Evolutionary conservation across 2,113 vertebrate species (phyloP).

Genomic region (Cinclus cinclus): DNA sequence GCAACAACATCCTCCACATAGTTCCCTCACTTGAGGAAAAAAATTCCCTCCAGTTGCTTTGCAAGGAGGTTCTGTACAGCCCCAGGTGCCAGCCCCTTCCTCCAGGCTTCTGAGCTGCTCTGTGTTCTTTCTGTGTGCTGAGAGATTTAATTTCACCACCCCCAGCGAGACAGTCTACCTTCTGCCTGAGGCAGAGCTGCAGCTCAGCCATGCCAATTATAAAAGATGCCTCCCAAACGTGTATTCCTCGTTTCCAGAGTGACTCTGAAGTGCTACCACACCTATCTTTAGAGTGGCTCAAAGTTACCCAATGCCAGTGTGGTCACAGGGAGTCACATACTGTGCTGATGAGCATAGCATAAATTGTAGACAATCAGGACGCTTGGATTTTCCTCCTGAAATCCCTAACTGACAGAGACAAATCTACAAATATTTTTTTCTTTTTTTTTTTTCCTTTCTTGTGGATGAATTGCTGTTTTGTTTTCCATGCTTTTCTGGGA

Average conservation of each 20-base stretch:
- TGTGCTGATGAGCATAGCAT: not conserved
- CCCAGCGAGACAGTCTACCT: conserved; percentile 10
- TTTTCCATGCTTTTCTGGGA: not conserved
- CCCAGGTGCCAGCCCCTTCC: not conserved
- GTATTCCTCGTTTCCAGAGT: conserved; percentile 62
- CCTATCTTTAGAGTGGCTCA: conserved; percentile 13
- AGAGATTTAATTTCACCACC: conserved; percentile 42
- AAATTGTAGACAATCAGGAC: not conserved
- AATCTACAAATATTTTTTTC: not conserved
- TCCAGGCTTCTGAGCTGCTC: not conserved
- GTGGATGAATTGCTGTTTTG: not conserved
- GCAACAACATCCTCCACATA: not conserved
- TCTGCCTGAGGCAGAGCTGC: conserved; percentile 51
- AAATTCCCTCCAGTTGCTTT: not conserved
- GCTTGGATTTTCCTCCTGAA: not conserved
- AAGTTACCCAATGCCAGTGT: conserved; percentile 28
- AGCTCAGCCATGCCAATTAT: conserved; percentile 50
- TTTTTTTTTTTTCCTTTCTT: not conserved
- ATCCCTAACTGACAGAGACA: not conserved
- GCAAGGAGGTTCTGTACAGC: not conserved
- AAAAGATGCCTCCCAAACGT: conserved; percentile 61
- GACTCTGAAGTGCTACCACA: conserved; percentile 30
- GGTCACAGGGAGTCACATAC: conserved; percentile 15
- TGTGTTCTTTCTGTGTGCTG: not conserved
- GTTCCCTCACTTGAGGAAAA: not conserved